Evolutionary conservation across 2,888 invertebrate species (phyloP), one percentile per base, ranked within the genome.

Genomic region (Drosophila gaucha): DNA sequence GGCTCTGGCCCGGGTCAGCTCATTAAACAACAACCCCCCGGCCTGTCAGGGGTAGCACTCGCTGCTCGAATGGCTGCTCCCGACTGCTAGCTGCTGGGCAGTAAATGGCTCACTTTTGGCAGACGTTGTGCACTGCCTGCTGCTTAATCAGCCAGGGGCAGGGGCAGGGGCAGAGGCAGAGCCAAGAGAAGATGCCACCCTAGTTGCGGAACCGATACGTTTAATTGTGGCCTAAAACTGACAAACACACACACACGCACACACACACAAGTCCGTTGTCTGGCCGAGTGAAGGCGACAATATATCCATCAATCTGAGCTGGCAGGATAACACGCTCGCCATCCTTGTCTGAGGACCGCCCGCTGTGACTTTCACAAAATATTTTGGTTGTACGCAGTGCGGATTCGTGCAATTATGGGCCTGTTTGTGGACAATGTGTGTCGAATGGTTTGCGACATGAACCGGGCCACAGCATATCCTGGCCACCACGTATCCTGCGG

Each of bases 301-400:
- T 74, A 75, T 78, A 75, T 74, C 78, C 83, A 88, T 86, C 82
- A 86, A 88, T 75, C 80, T 82, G 78, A 52, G 60, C 63, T 58
- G 60, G 22, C 84, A 68, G 74, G 60, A 71, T 59, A 68, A 60
- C 62, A 46, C 50, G 26, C 51, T 36, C 30, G 49, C 52, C 31
- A 58, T 63, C 58, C 64, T 44, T 63, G 51, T 72, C 60, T 24
- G 22, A 14, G 14, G 31, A 5, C 62, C 65, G 16, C 89, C 88
- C 49, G 91, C 90, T 89, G 90, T 20, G 89, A 90, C 90, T 90
- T 90, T 90, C 90, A 90, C 90, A 90, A 90, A 90, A 90, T 90
- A 90, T 90, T 90, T 90, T 90, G 90, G 90, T 90, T 88, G 89
- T 88, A 89, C 89, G 82, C 89, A 86, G 86, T 86, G 72, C 80